phyloP scores from a whole-genome alignment of 2,888 invertebrate species.

The Xestoiulus laeticollis region DNA sequence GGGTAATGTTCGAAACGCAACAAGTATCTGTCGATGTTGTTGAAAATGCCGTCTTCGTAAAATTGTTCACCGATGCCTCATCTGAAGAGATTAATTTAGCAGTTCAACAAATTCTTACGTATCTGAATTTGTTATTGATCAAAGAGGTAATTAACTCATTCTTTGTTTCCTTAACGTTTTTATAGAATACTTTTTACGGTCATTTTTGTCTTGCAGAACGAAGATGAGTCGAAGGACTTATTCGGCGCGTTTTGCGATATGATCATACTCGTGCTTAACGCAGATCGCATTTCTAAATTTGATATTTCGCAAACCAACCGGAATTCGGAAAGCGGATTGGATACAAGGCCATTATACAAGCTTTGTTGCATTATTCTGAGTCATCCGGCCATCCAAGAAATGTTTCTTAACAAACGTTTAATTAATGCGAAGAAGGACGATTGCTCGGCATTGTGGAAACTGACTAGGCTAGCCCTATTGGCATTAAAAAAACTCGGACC shows the following conservation, averaged over 20 bases:
- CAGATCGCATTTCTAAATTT: neutral
- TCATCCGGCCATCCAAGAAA: constrained; percentile 11
- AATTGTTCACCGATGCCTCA: neutral
- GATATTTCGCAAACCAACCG: neutral
- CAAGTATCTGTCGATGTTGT: neutral
- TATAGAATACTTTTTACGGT: neutral
- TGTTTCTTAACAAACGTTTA: neutral
- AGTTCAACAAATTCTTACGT: neutral
- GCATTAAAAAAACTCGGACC: neutral
- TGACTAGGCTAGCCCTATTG: neutral
- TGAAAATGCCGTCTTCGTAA: neutral
- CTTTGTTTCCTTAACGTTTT: neutral
- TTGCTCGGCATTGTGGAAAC: neutral
- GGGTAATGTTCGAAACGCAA: neutral
- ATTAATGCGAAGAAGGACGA: neutral
- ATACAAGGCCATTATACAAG: neutral
- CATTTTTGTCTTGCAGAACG: constrained; percentile 11
- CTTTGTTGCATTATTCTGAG: neutral
- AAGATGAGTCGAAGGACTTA: neutral
- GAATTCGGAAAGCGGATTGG: neutral
- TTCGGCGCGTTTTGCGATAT: neutral
- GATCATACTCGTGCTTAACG: neutral
- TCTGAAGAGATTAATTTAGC: constrained; percentile 9
- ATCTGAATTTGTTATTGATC: constrained; percentile 30
- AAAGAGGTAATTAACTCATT: neutral